phyloP scores from a whole-genome alignment of 2,888 invertebrate genomes.

The Rhingia rostrata region DNA sequence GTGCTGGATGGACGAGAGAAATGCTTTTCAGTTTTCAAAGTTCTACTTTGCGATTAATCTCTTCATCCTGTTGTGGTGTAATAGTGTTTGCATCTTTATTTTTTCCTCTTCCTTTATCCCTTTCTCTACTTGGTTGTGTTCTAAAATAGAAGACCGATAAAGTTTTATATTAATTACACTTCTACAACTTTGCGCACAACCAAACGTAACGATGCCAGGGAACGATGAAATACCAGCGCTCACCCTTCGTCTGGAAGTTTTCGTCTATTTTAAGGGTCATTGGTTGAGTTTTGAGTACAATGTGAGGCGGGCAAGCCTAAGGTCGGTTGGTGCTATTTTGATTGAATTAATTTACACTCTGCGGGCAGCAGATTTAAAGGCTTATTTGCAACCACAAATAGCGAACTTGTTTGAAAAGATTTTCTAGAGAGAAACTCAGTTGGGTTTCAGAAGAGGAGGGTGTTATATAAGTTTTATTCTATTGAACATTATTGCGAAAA shows the following conservation, averaged over 20 bases:
- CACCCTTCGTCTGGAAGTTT: neutral
- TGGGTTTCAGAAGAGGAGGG: conserved; percentile 8
- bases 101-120: neutral
- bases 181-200: conserved; percentile 43
- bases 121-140: neutral
- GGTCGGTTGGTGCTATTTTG: conserved; percentile 47
- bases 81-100: neutral
- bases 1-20: neutral
- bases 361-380: conserved; percentile 41
- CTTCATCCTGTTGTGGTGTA: conserved; percentile 31
- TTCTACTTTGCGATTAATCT: conserved; percentile 35
- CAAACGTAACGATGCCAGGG: conserved; percentile 30
- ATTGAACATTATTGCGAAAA: neutral
- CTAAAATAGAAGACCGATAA: conserved; percentile 53
- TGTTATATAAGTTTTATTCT: neutral
- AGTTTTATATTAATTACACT: conserved; percentile 65
- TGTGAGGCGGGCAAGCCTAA: neutral
- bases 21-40: conserved; percentile 7
- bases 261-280: conserved; percentile 31
- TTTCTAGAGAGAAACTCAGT: neutral
- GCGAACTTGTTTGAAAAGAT: conserved; percentile 15
- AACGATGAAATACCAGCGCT: conserved; percentile 5
- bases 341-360: conserved; percentile 64
- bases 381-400: conserved; percentile 36
- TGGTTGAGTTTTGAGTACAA: conserved; percentile 4